Base-by-base conservation (phyloP, 2,113 vertebrate species). In the Kryptolebias marmoratus region DNA sequence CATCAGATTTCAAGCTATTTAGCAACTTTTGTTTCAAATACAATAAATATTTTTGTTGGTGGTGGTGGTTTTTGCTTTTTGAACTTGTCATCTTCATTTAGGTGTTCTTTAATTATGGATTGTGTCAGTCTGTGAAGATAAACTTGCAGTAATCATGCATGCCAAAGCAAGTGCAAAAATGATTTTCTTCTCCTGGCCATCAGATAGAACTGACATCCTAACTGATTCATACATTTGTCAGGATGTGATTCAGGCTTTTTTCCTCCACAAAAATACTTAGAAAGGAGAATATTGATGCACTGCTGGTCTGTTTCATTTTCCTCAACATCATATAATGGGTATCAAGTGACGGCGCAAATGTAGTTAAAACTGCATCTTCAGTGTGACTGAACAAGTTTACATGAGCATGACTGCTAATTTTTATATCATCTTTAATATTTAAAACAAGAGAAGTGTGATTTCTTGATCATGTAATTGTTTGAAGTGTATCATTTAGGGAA, bases 391-490 rank as follows among this genome's bases (percentile, higher is more conserved):
- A 36, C 36, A 36, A 7, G 36, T 36, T 60, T 27, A 52, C 47
- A 28, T 11, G 36, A 27, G 8, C 8, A 48, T 12, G 58, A 48
- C 12, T 52, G 50, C 32, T 11, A 16, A 22, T 74, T 67, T 22
- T 52, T 58, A 62, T 71, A 39, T 71, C 11, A 74, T 68, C 48
- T 13, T 32, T 39, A n/a, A 50, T 54, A 79, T 53, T 47, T 64
- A 49, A 67, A 61, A 22, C 42, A 32, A 58, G 44, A 56, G 18
- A 27, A 55, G 53, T 1, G 15, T 36, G 2, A 57, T 75, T 71
- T 68, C 30, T 66, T 36, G 45, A 48, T 47, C 59, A 45, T 55
- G 65, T 76, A 72, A 75, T 61, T 30, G 57, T 31, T 30, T 27
- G 47, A 55, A 49, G 36, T 47, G 53, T 59, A 68, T 53, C 56